Percentiles rank a stretch among this genome's conserved stretches.
Evolutionary conservation across 2,888 invertebrate species (phyloP).

Genomic region (Drosophila cracens): DNA sequence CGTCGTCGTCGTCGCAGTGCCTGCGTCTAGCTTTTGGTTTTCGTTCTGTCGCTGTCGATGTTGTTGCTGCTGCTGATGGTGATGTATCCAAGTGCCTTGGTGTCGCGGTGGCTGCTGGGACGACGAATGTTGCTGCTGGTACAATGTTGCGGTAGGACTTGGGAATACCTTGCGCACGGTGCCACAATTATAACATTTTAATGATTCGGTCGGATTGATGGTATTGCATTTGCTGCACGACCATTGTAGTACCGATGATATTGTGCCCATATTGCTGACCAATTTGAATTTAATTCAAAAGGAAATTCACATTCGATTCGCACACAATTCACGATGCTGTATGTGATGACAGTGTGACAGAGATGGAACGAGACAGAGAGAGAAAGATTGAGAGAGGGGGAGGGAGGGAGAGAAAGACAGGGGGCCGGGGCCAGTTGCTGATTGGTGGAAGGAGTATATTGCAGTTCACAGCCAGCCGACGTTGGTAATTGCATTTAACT

Average conservation of each 20-base stretch:
- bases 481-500: slow-evolving; percentile 56
- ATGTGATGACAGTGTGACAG: slow-evolving; percentile 20
- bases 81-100: slow-evolving; percentile 57
- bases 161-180: slow-evolving; percentile 86
- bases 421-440: slow-evolving; percentile 35
- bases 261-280: slow-evolving; percentile 90
- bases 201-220: slow-evolving; percentile 94
- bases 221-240: slow-evolving; percentile 94
- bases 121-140: slow-evolving; percentile 54
- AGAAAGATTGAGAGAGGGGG: slow-evolving; percentile 2
- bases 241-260: slow-evolving; percentile 97
- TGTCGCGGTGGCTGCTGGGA: slow-evolving; percentile 43
- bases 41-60: slow-evolving; percentile 37
- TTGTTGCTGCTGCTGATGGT: slow-evolving; percentile 43
- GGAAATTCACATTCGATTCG: slow-evolving; percentile 50
- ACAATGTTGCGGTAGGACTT: slow-evolving; percentile 73
- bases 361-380: slow-evolving; percentile 12
- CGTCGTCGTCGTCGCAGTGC: slow-evolving; percentile 10
- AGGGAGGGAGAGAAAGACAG: neutral
- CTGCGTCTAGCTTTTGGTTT: slow-evolving; percentile 29
- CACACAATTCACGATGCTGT: slow-evolving; percentile 52
- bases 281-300: slow-evolving; percentile 34
- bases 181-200: slow-evolving; percentile 93
- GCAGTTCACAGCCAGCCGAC: slow-evolving; percentile 35
- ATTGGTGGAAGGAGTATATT: slow-evolving; percentile 35